These are phyloP conservation scores for Cyphomyrus discorhynchus DNA, from an alignment of 2,113 vertebrate genomes.

Conservation along the genomic window DNA sequence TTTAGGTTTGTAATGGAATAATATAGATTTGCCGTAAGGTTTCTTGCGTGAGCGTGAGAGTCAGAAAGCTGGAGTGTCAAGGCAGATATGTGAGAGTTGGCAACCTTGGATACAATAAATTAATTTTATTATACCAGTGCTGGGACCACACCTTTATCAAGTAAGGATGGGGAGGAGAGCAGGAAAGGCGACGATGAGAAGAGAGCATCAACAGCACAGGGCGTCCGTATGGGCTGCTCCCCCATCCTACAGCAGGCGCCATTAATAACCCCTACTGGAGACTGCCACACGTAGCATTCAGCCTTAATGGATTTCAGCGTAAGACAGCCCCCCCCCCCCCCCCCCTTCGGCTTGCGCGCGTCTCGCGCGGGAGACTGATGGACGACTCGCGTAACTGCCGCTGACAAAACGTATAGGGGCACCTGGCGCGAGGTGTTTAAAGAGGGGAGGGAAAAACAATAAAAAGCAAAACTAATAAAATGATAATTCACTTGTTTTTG, in stretches of 20 bases:
- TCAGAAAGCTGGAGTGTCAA: no score
- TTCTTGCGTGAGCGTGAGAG: no score
- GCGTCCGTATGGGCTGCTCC: background rate
- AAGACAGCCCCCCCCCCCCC: no score
- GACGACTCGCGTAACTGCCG: background rate
- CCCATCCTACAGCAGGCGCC: background rate
- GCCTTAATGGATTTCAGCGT: conserved; percentile 22
- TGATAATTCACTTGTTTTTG: conserved; percentile 31
- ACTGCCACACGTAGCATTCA: conserved; percentile 20
- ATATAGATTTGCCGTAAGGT: no score
- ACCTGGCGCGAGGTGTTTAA: conserved; percentile 3
- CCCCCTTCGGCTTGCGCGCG: background rate
- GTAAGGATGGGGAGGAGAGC: background rate
- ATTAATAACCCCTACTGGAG: background rate
- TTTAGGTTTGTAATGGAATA: no score
- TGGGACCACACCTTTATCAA: background rate
- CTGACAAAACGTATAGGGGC: conserved; percentile 10
- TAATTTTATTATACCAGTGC: background rate
- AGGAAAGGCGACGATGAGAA: background rate
- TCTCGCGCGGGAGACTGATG: conserved; percentile 11
- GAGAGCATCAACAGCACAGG: background rate
- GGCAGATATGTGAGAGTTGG: no score
- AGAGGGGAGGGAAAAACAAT: conserved; percentile 17
- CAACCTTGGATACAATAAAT: background rate
- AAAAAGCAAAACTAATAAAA: conserved; percentile 39